Percentiles rank a stretch among this genome's conserved stretches.
phyloP scores from a whole-genome alignment of 2,113 vertebrate genomes.

The Lepisosteus oculatus region DNA sequence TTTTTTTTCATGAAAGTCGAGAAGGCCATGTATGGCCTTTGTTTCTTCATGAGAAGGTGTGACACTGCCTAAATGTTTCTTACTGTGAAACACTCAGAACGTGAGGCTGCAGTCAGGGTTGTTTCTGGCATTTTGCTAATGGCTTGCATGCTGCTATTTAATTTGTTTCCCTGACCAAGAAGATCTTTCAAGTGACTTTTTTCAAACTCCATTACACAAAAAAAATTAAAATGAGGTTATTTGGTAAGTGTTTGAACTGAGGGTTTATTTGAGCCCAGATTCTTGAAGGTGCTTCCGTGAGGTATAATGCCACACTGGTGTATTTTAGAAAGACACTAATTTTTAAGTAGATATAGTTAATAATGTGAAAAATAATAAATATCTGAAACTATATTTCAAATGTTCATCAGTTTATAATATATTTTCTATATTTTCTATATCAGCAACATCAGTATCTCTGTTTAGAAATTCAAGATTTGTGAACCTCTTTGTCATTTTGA shows the following conservation, averaged over 20 bases:
- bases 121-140: slow-evolving; percentile 94
- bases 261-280: not conserved
- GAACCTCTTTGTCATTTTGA: too few species aligned
- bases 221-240: too few species aligned
- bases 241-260: not conserved
- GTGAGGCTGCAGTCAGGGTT: slow-evolving; percentile 97
- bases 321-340: not conserved
- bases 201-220: too few species aligned
- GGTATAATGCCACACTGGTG: not conserved
- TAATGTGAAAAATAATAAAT: not conserved
- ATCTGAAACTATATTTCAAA: too few species aligned
- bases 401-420: too few species aligned
- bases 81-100: slow-evolving; percentile 93
- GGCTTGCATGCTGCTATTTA: slow-evolving; percentile 79
- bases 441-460: too few species aligned
- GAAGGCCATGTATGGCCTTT: slow-evolving; percentile 75
- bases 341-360: not conserved
- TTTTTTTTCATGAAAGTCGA: slow-evolving; percentile 94
- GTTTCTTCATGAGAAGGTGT: slow-evolving; percentile 97
- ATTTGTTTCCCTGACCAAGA: slow-evolving; percentile 3
- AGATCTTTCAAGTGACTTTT: too few species aligned
- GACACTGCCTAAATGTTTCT: slow-evolving; percentile 98
- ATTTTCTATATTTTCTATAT: too few species aligned
- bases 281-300: not conserved
- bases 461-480: too few species aligned